Conservation (phyloP, 2,113 vertebrate genomes). For the Callipepla californica region DNA sequence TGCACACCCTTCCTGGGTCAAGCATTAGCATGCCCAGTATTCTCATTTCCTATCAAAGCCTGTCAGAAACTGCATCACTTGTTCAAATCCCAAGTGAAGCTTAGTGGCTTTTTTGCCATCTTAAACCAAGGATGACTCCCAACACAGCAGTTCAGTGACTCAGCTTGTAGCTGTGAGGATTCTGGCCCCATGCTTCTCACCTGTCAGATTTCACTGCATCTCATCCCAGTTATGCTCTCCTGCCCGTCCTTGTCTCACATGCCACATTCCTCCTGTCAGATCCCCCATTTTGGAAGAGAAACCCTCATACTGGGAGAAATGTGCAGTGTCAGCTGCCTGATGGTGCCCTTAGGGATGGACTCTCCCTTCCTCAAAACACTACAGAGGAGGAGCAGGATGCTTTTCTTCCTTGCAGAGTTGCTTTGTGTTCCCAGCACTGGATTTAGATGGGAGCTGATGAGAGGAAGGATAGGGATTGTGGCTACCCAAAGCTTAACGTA, state of each 20-base stretch:
- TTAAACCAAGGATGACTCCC: neutral
- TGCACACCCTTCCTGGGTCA: neutral
- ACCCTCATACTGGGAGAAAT: neutral
- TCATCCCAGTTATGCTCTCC: neutral
- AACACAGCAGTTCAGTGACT: conserved; percentile 45
- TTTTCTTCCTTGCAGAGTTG: neutral
- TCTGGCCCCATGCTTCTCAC: accelerated
- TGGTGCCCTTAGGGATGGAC: neutral
- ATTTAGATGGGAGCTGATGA: neutral
- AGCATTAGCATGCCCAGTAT: accelerated
- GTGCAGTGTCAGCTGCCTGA: neutral
- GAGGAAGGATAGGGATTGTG: neutral
- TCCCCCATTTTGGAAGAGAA: neutral
- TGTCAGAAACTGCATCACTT: neutral
- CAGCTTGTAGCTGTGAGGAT: neutral
- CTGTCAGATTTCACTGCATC: neutral
- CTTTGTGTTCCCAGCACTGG: neutral
- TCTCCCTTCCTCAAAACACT: neutral
- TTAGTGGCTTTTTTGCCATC: neutral
- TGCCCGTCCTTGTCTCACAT: neutral
- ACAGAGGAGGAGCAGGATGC: too few relatives aligned
- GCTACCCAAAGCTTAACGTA: neutral
- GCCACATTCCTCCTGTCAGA: neutral
- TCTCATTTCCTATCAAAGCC: neutral
- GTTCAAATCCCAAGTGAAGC: neutral